Conservation (phyloP, 2,113 vertebrate genomes). For the Genyomyrus donnyi region DNA sequence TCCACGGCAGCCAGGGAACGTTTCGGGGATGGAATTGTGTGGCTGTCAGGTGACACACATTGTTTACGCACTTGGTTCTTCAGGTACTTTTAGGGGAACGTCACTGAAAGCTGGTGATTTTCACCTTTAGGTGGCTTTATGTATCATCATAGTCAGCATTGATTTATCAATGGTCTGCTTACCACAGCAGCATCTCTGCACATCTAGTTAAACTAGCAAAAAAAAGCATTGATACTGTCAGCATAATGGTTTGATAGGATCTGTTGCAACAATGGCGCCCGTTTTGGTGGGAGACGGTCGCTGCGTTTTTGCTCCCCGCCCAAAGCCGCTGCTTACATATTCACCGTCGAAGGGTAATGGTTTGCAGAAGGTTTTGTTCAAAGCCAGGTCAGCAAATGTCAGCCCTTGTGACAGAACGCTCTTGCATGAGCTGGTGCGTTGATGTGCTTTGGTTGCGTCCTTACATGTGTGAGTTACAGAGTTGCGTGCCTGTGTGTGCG, state of each 20-base stretch:
- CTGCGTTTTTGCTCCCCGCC: background rate
- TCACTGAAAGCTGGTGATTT: background rate
- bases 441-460: background rate
- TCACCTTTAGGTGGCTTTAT: background rate
- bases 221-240: background rate
- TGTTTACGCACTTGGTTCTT: background rate
- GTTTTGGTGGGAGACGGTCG: background rate
- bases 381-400: conserved; percentile 25
- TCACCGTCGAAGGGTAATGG: background rate
- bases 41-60: background rate
- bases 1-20: background rate
- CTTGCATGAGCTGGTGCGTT: background rate
- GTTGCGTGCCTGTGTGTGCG: background rate
- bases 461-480: background rate
- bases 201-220: background rate
- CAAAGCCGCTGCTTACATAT: background rate
- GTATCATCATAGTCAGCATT: background rate
- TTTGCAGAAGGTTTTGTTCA: background rate
- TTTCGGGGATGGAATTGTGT: background rate
- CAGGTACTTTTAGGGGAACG: background rate
- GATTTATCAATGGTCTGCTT: background rate
- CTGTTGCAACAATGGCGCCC: background rate
- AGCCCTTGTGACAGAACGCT: background rate
- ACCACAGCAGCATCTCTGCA: background rate
- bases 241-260: background rate